phyloP scores from a whole-genome alignment of 2,888 invertebrate genomes.

The Limenitis camilla region DNA sequence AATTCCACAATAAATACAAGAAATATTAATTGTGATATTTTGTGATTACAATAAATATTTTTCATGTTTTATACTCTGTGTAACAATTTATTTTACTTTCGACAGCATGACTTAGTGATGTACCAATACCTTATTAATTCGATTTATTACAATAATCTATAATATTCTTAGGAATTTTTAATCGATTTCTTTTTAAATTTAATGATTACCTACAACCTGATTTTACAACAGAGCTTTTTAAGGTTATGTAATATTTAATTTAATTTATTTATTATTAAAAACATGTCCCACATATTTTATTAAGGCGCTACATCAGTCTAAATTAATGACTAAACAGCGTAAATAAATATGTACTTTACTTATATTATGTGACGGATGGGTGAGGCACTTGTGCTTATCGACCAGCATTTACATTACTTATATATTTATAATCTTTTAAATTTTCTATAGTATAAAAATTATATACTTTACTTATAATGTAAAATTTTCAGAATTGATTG shows the following conservation, averaged over 20 bases:
- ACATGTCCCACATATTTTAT: conserved; percentile 34
- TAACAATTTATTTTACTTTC: no score
- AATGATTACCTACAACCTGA: neutral
- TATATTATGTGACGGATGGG: conserved; percentile 20
- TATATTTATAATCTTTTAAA: neutral
- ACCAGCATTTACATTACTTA: conserved; percentile 1
- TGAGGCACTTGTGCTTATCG: conserved; percentile 17
- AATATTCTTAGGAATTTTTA: no score
- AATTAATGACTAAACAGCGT: conserved; percentile 57
- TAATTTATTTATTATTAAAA: conserved; percentile 38
- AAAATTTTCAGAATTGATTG: neutral
- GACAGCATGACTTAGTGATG: no score
- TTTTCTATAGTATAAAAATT: neutral
- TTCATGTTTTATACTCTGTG: no score
- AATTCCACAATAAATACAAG: conserved; percentile 1
- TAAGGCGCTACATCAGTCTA: conserved; percentile 64
- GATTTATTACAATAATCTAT: no score
- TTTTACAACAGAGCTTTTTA: conserved; percentile 6
- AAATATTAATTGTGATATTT: neutral
- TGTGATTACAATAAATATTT: neutral
- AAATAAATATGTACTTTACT: conserved; percentile 24
- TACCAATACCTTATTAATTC: no score
- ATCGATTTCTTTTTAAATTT: no score
- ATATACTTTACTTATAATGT: neutral
- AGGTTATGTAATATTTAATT: neutral